These are phyloP conservation scores for Prunella strophiata DNA, from an alignment of 2,797 vertebrate genomes.

Conservation along the genomic window DNA sequence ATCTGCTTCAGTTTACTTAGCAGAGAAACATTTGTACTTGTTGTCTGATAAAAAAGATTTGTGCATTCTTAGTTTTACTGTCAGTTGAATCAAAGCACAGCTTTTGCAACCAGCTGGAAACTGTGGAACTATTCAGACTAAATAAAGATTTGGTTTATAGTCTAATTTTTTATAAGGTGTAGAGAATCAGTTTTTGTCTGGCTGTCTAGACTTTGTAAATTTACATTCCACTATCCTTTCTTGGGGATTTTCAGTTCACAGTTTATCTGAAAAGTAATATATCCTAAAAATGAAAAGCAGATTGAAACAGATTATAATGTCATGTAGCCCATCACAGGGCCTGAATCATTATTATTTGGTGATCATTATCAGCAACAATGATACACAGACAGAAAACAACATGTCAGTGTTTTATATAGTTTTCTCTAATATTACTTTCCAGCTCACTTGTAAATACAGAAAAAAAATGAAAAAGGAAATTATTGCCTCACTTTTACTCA, in stretches of 20 bases:
- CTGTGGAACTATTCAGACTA: slow-evolving; percentile 21
- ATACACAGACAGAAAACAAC: slow-evolving; percentile 39
- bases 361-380: slow-evolving; percentile 56
- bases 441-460: neutral
- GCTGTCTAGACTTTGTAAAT: slow-evolving; percentile 43
- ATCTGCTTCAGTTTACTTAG: neutral
- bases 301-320: slow-evolving; percentile 51
- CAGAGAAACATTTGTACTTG: neutral
- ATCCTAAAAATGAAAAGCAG: slow-evolving; percentile 66
- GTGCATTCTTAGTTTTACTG: neutral
- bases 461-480: neutral
- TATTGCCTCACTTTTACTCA: neutral
- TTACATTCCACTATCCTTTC: slow-evolving; percentile 25
- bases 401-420: neutral
- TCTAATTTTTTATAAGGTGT: slow-evolving; percentile 15
- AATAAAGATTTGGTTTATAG: slow-evolving; percentile 37
- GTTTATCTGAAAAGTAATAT: slow-evolving; percentile 67
- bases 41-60: slow-evolving; percentile 13
- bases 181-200: slow-evolving; percentile 55
- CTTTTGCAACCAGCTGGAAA: slow-evolving; percentile 42
- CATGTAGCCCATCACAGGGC: neutral
- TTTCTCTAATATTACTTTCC: neutral
- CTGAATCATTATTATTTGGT: slow-evolving; percentile 43
- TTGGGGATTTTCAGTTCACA: slow-evolving; percentile 22
- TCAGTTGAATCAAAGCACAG: slow-evolving; percentile 38